phyloP scores from a whole-genome alignment of 2,113 vertebrate species.

The Caranx melampygus region DNA sequence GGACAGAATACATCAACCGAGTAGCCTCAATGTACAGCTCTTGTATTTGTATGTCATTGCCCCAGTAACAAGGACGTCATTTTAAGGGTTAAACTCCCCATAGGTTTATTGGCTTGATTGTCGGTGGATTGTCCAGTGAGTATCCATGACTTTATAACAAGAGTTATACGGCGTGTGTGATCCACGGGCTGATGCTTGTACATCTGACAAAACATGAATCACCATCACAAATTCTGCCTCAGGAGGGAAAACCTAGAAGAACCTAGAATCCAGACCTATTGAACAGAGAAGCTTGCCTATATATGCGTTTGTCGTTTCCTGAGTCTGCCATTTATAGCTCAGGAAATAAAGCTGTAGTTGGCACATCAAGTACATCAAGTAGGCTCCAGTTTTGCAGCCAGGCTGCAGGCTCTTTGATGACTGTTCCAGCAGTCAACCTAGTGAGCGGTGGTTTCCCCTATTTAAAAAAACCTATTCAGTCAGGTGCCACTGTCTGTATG shows the following conservation, averaged over 20 bases:
- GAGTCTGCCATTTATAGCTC: conserved; percentile 55
- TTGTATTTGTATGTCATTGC: conserved; percentile 1
- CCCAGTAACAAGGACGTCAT: not conserved
- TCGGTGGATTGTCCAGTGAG: not conserved
- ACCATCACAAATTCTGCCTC: conserved; percentile 4
- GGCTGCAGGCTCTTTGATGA: conserved; percentile 63
- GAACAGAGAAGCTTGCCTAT: conserved; percentile 20
- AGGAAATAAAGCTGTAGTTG: conserved; percentile 54
- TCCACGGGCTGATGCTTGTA: not conserved
- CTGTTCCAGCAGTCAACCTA: conserved; percentile 57
- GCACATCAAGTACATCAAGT: conserved; percentile 19
- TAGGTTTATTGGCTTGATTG: not conserved
- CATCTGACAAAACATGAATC: conserved; percentile 26
- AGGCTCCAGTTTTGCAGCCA: conserved; percentile 33
- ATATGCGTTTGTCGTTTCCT: conserved; percentile 63
- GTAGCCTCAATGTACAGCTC: not conserved
- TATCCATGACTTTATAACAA: not conserved
- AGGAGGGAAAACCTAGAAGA: conserved; percentile 18
- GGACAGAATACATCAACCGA: conserved; percentile 1
- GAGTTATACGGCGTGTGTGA: not conserved
- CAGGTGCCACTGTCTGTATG: conserved; percentile 61
- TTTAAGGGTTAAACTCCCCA: not conserved
- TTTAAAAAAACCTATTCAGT: conserved; percentile 41
- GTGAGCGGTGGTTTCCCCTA: conserved; percentile 43
- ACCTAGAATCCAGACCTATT: conserved; percentile 3